These are phyloP conservation scores for Parauchenoglanis punctatus DNA, from an alignment of 2,797 vertebrate genomes.

Conservation along the genomic window DNA sequence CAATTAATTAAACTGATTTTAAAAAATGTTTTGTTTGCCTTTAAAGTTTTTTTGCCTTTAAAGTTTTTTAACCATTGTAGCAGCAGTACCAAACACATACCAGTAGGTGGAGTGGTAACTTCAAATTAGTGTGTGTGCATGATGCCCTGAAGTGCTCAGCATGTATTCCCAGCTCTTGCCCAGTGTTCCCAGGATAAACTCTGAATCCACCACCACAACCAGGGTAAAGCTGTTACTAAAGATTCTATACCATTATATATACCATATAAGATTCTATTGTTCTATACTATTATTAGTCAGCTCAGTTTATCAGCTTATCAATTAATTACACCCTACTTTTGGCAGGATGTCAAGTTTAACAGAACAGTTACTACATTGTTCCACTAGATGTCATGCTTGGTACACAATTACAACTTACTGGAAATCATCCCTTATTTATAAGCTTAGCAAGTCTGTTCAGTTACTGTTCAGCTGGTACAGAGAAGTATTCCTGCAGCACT, in stretches of 20 bases:
- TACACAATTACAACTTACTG: background rate
- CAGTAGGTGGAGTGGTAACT: conserved; percentile 9
- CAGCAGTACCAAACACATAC: background rate
- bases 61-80: background rate
- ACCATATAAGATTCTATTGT: too few species aligned
- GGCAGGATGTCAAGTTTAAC: background rate
- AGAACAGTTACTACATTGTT: background rate
- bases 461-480: background rate
- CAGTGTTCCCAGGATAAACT: background rate
- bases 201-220: background rate
- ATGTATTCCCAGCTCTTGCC: background rate
- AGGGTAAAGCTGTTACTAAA: background rate
- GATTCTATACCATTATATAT: background rate
- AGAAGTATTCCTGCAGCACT: background rate
- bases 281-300: background rate
- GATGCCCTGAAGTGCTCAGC: background rate
- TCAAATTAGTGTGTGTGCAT: background rate
- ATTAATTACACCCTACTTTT: background rate
- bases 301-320: background rate
- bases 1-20: conserved; percentile 82
- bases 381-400: conserved; percentile 16
- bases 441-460: background rate
- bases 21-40: conserved; percentile 64
- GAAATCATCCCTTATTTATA: background rate
- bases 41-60: conserved; percentile 46